These are phyloP conservation scores for Microcaecilia unicolor DNA, from an alignment of 2,797 vertebrate species.

Conservation along the genomic window DNA sequence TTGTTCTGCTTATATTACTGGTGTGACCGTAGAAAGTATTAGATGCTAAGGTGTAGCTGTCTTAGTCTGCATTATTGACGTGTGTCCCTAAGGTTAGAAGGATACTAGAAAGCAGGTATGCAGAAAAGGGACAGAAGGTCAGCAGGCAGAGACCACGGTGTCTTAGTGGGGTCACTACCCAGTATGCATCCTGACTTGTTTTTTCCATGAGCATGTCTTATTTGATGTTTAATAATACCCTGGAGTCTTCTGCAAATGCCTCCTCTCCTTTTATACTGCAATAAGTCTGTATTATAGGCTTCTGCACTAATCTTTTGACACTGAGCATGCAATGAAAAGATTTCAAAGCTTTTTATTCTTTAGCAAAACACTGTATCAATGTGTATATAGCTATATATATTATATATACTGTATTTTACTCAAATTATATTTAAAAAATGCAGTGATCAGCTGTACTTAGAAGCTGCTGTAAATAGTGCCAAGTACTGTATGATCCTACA, in stretches of 20 bases:
- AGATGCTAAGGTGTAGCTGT: too few species aligned
- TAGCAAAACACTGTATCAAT: slow-evolving; percentile 47
- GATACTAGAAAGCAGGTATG: neutral
- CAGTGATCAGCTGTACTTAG: slow-evolving; percentile 54
- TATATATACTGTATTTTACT: slow-evolving; percentile 12
- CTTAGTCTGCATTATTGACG: too few species aligned
- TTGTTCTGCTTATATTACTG: too few species aligned
- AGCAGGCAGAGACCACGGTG: too few species aligned
- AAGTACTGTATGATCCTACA: slow-evolving; percentile 82
- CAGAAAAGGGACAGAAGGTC: neutral
- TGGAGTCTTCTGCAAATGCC: slow-evolving; percentile 18
- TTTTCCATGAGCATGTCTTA: slow-evolving; percentile 43
- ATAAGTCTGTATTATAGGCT: slow-evolving; percentile 84
- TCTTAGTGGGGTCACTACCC: slow-evolving; percentile 14
- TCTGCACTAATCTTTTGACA: slow-evolving; percentile 69
- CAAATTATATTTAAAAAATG: slow-evolving; percentile 70
- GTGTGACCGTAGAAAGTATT: too few species aligned
- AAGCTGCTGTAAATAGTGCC: slow-evolving; percentile 70
- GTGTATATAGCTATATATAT: slow-evolving; percentile 35
- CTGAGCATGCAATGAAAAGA: slow-evolving; percentile 52
- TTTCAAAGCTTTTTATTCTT: slow-evolving; percentile 38
- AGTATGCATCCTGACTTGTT: slow-evolving; percentile 20
- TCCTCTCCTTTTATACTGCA: slow-evolving; percentile 64
- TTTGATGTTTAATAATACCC: slow-evolving; percentile 32
- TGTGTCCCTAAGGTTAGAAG: too few species aligned